Base-by-base conservation (phyloP, 2,113 vertebrate genomes). In the Daboia siamensis region DNA sequence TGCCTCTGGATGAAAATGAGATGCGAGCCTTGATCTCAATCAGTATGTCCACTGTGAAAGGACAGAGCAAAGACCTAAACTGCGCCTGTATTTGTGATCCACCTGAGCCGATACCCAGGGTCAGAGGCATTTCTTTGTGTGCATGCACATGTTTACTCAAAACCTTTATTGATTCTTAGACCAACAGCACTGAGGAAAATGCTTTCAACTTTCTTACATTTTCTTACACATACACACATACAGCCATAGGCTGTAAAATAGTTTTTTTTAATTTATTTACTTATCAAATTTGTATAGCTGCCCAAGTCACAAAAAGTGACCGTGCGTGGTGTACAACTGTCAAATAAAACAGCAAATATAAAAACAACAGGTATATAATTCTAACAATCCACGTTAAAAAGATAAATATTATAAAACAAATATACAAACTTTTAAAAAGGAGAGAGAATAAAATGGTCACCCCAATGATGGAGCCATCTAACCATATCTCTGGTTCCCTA, bases 1-100 rank as follows among this genome's bases (percentile, higher is more conserved):
- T 96, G 29, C 95, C 94, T 23, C 95, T 97, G n/a, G 94, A 92
- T 91, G 97, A 97, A 93, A 94, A 94, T 90, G 96, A 97, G 26
- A 52, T 95, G 23, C 94, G 87, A 33, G 2, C 51, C 29, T 93
- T 96, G 48, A 96, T 94, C 86, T 93, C 55, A 48, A 55, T 51
- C 7, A 61, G 20, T 54, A 44, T 1, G 51, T 2, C 88, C 91
- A 87, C 90, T 44, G 8, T 89, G 51, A 44, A 24, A 51, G n/a
- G 1, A 56, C 23, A 52, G 64, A 26, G 80, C 39, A 84, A 33
- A 33, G n/a, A 95, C 0, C 95, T 96, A 11, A 91, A n/a, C 15
- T 96, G 95, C 64, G 87, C 26, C 92, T 97, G 96, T 61, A 87
- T 94, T 91, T 97, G 95, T 46, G 93, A 97, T 3, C 96, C 95